phyloP scores from a whole-genome alignment of 2,888 invertebrate genomes.

The Phaonia tiefii region DNA sequence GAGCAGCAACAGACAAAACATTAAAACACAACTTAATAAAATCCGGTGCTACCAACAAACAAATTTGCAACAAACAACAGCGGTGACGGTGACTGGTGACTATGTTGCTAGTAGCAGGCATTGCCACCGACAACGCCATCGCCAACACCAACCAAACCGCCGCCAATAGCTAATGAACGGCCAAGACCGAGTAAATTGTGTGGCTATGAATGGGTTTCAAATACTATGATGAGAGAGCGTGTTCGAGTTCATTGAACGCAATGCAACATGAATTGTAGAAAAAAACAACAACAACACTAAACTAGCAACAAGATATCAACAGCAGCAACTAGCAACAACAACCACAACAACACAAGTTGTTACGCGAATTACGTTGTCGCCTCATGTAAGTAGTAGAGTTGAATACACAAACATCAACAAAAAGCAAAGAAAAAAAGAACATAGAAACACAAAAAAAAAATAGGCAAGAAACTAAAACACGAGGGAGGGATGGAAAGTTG shows the following conservation, averaged over 20 bases:
- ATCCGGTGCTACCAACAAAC: neutral
- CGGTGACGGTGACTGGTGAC: neutral
- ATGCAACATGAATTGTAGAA: conserved; percentile 43
- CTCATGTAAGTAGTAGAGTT: conserved; percentile 40
- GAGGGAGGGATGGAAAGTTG: too few relatives aligned
- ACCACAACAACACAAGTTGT: conserved; percentile 56
- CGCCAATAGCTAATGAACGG: conserved; percentile 67
- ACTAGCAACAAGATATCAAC: too few relatives aligned
- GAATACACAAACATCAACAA: neutral
- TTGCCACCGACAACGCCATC: neutral
- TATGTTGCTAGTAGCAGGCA: neutral
- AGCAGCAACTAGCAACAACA: conserved; percentile 1
- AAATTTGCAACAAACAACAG: conserved; percentile 2
- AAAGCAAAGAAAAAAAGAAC: neutral
- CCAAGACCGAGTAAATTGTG: conserved; percentile 68
- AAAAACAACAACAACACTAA: conserved; percentile 27
- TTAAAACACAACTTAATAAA: neutral
- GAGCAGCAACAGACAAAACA: neutral
- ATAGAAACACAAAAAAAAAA: neutral
- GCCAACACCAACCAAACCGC: neutral
- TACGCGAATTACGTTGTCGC: conserved; percentile 64
- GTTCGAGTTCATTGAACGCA: conserved; percentile 58
- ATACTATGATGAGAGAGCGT: neutral
- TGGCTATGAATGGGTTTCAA: conserved; percentile 33
- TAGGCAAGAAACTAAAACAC: neutral